Evolutionary conservation across 2,797 vertebrate species (phyloP), one percentile per base, ranked within the genome.

Genomic region (Lagocephalus sceleratus): DNA sequence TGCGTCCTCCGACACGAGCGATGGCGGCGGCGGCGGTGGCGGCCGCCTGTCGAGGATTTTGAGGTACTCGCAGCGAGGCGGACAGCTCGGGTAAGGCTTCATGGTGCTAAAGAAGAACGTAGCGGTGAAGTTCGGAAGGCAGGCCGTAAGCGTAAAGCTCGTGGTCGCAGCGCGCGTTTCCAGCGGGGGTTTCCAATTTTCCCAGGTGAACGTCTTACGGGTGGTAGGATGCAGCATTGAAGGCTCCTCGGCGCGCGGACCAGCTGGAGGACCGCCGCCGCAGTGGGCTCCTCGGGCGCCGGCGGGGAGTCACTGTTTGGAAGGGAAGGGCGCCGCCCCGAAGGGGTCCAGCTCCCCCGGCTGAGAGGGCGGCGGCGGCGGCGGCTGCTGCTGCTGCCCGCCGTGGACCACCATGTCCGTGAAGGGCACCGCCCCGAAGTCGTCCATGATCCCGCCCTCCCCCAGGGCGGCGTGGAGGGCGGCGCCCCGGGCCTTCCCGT

Each of bases 381-480:
- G 84, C 59, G 86, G 85, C 59, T 85, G 91, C 57, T 85, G 91
- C 57, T 85, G 79, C 5, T 78, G 68, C 0, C 86, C 61, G 0
- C 89, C 68, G 40, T 89, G 91, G 60, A 92, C 75, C 0, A 95
- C 94, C 50, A 94, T 81, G 84, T 97, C 94, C 2, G 94, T 95
- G 71, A 98, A 98, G 63, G 96, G 96, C 59, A 98, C 93, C 0
- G 96, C 94, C 46, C 97, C 97, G 16, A 99, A 99, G 54, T 99
- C 97, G 54, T 99, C 97, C 10, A 88, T 98, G 79, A 69, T 90
- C 57, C 91, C 73, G 17, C 86, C 80, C 0, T 95, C 94, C 0
- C 74, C 69, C 0, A 91, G 42, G 0, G 81, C 54, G 1, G 87
- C 72, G 0, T 91, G 92, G 5, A 92, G 67, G 1, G 93, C 88